Conservation (phyloP, 2,797 vertebrate genomes). For the Gobionotothen gibberifrons region DNA sequence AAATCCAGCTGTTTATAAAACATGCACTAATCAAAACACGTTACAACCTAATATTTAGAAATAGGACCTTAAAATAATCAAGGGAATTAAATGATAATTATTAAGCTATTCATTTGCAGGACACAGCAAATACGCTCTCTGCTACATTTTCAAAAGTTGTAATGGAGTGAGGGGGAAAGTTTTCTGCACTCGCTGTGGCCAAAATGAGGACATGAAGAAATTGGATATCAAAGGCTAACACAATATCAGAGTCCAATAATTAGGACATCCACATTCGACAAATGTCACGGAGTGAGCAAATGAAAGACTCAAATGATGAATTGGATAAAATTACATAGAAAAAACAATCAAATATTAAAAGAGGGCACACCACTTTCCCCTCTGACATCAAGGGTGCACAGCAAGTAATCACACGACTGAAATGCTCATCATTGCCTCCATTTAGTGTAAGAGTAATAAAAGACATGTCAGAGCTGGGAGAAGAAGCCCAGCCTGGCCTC, state of each 20-base stretch:
- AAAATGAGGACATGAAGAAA: constrained; percentile 75
- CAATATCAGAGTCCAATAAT: constrained; percentile 78
- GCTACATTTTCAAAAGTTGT: constrained; percentile 65
- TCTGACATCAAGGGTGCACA: constrained; percentile 84
- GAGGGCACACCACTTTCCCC: constrained; percentile 79
- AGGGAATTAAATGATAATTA: constrained; percentile 63
- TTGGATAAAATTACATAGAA: constrained; percentile 85
- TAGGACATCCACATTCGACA: constrained; percentile 78
- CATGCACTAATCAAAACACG: constrained; percentile 53
- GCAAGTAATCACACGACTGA: constrained; percentile 78
- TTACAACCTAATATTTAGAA: constrained; percentile 67
- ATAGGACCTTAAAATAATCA: constrained; percentile 61
- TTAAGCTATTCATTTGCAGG: constrained; percentile 61
- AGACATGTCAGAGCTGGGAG: constrained; percentile 82
- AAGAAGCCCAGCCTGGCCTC: constrained; percentile 68
- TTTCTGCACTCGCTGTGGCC: constrained; percentile 62
- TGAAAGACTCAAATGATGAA: constrained; percentile 85
- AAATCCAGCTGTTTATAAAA: constrained; percentile 57
- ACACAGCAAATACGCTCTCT: constrained; percentile 47
- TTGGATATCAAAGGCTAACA: constrained; percentile 81
- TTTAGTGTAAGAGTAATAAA: constrained; percentile 88
- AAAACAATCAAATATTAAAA: constrained; percentile 90
- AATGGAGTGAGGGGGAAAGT: constrained; percentile 65
- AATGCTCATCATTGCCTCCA: constrained; percentile 85
- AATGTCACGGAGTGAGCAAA: constrained; percentile 80